These are phyloP conservation scores for Epinotia brunnichana DNA, from an alignment of 2,888 invertebrate species.

Conservation along the genomic window DNA sequence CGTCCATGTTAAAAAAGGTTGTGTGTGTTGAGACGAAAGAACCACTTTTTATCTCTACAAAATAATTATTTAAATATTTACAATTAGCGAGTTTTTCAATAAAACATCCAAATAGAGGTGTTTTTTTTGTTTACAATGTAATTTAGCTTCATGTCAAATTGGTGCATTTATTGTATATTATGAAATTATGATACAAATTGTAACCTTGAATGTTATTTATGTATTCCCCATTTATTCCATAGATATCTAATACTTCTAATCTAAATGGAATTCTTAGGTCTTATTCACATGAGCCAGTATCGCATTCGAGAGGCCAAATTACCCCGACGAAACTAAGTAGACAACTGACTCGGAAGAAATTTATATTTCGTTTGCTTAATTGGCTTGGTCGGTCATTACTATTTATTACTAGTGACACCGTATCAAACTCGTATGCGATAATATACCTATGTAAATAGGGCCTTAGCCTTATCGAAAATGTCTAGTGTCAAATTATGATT, in stretches of 20 bases:
- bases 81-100: no score
- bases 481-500: neutral
- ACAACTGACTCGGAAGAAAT: no score
- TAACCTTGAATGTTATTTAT: neutral
- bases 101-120: neutral
- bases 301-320: no score
- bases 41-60: no score
- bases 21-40: no score
- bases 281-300: neutral
- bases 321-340: no score
- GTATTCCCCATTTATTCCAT: conserved; percentile 20
- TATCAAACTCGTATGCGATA: neutral
- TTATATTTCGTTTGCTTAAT: no score
- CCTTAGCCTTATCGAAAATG: neutral
- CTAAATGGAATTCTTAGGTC: neutral
- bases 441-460: neutral
- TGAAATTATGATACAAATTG: neutral
- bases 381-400: no score
- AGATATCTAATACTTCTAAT: neutral
- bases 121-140: neutral
- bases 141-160: conserved; percentile 14
- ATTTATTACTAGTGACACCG: neutral
- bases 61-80: no score
- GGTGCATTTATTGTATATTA: conserved; percentile 16
- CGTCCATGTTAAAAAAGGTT: no score